Conservation (phyloP, 2,888 invertebrate genomes). For the Lepas anatifera region DNA sequence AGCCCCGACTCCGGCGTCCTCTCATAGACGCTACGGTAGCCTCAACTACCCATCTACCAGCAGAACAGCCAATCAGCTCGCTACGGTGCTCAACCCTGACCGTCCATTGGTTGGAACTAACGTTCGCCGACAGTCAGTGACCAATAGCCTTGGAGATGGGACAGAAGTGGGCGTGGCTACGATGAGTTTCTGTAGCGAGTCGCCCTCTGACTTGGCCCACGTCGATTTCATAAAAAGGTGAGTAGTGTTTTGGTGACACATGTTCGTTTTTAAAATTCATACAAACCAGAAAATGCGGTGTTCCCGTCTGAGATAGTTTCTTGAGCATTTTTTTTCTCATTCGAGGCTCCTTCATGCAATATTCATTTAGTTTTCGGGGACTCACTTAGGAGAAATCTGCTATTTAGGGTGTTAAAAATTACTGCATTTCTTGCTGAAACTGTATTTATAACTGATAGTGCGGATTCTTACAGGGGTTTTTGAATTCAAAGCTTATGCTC, state of each 20-base stretch:
- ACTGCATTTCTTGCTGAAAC: no score
- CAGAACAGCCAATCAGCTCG: background rate
- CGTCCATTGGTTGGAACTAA: background rate
- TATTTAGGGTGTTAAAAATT: no score
- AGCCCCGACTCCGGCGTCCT: background rate
- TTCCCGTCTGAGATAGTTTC: no score
- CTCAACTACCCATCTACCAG: background rate
- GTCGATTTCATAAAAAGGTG: background rate
- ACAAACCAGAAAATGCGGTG: no score
- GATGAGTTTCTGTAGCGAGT: slow-evolving; percentile 3
- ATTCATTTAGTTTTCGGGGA: no score
- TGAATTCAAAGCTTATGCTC: no score
- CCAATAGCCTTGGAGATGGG: background rate
- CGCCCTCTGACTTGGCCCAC: background rate
- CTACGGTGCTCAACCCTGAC: background rate
- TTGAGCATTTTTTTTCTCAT: no score
- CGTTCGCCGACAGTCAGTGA: background rate
- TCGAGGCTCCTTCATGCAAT: no score
- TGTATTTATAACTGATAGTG: no score
- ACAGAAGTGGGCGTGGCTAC: slow-evolving; percentile 5
- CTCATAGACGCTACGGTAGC: background rate
- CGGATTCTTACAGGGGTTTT: no score
- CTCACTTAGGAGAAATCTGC: no score
- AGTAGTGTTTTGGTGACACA: background rate
- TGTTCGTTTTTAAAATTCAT: no score